phyloP scores from a whole-genome alignment of 1,140 invertebrate genomes.

The Atta colombica region DNA sequence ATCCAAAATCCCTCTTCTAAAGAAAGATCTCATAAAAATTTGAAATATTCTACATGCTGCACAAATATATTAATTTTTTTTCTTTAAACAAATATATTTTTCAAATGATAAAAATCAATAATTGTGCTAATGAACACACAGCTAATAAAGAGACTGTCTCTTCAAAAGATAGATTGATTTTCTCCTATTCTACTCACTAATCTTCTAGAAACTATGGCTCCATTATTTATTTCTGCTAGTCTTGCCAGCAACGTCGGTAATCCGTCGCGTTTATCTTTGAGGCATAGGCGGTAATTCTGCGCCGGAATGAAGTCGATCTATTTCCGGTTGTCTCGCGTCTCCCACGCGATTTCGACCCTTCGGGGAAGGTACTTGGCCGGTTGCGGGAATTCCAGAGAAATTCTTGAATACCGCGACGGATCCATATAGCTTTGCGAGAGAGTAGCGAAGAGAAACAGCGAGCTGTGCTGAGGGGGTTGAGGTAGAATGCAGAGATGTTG shows the following conservation, averaged over 20 bases:
- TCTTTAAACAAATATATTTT: not conserved
- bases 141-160: not conserved
- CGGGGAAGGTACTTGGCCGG: conserved; percentile 27
- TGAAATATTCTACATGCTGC: not conserved
- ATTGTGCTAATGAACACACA: not conserved
- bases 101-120: not conserved
- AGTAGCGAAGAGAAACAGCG: conserved; percentile 34
- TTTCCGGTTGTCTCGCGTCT: conserved; percentile 61
- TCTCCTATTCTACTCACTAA: not conserved
- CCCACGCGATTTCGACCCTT: conserved; percentile 57
- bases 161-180: conserved; percentile 39
- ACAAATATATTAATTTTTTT: not conserved
- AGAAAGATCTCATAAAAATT: not conserved
- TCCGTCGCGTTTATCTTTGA: conserved; percentile 54
- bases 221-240: conserved; percentile 30
- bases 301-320: conserved; percentile 60
- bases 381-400: conserved; percentile 50
- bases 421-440: conserved; percentile 49
- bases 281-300: conserved; percentile 48
- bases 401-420: conserved; percentile 51
- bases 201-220: conserved; percentile 6
- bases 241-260: conserved; percentile 53
- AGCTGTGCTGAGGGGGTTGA: conserved; percentile 6
- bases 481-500: conserved; percentile 29
- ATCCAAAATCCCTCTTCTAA: not conserved